phyloP scores from a whole-genome alignment of 2,797 vertebrate genomes.

The Peromyscus nudipes region DNA sequence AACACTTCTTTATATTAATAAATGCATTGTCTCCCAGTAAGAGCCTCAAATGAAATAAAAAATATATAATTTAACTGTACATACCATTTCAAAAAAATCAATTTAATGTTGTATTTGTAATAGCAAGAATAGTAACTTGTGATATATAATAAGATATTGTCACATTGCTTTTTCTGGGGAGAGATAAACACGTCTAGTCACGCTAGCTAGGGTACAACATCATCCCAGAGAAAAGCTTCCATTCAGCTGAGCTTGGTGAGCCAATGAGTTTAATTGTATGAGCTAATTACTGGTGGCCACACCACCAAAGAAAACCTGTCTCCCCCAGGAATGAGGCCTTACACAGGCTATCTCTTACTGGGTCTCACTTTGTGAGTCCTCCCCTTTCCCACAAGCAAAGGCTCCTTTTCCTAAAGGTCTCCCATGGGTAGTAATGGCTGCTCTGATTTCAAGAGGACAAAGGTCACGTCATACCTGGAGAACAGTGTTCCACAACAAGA shows the following conservation, averaged over 20 bases:
- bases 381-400: background rate
- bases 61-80: background rate
- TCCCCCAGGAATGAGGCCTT: background rate
- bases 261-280: background rate
- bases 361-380: background rate
- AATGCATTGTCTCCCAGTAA: background rate
- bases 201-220: background rate
- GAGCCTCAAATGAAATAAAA: conserved; percentile 13
- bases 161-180: background rate
- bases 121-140: conserved; percentile 27
- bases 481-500: background rate
- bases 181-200: background rate
- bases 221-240: background rate
- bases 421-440: background rate
- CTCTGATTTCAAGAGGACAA: background rate
- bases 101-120: background rate
- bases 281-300: background rate
- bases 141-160: background rate
- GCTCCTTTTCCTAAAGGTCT: background rate
- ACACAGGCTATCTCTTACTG: background rate
- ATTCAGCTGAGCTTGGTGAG: background rate
- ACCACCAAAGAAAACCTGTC: background rate
- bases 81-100: conserved; percentile 25
- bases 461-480: background rate
- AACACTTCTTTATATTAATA: background rate